phyloP scores from a whole-genome alignment of 2,888 invertebrate genomes.

The Hololepta plana region DNA sequence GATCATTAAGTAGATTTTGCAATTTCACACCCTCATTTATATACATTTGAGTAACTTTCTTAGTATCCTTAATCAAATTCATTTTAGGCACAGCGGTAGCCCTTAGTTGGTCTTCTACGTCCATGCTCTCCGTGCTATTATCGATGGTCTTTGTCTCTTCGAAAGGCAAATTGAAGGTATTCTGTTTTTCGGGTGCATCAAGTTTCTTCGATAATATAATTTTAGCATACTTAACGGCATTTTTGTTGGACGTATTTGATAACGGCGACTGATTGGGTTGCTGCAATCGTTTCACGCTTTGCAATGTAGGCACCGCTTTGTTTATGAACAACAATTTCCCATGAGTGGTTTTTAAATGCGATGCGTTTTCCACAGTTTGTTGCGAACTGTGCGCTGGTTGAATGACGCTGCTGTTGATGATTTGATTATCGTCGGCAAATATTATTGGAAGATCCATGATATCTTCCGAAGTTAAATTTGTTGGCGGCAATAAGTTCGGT shows the following conservation, averaged over 20 bases:
- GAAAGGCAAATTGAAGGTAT: no score
- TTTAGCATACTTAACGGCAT: conserved; percentile 28
- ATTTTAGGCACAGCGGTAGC: no score
- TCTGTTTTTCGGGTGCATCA: no score
- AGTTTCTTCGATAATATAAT: conserved; percentile 34
- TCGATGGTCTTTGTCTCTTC: no score
- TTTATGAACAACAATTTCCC: conserved; percentile 14
- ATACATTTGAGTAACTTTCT: no score
- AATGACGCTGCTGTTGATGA: conserved; percentile 16
- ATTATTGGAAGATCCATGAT: conserved; percentile 48
- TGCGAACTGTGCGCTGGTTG: conserved; percentile 10
- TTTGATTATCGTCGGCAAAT: conserved; percentile 38
- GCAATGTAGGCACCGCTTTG: conserved; percentile 10
- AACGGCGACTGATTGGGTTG: conserved; percentile 11
- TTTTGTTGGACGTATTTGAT: conserved; percentile 9
- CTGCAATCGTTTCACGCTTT: conserved; percentile 5
- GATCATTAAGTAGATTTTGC: no score
- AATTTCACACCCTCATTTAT: no score
- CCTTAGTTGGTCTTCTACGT: no score
- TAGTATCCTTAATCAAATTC: no score
- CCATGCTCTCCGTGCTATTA: no score
- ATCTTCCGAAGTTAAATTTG: conserved; percentile 33
- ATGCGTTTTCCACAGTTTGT: conserved; percentile 4
- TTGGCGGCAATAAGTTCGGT: conserved; percentile 18
- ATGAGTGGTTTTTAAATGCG: conserved; percentile 7